Evolutionary conservation across 2,797 vertebrate genomes (phyloP).

Genomic region (Neomorphus geoffroyi): DNA sequence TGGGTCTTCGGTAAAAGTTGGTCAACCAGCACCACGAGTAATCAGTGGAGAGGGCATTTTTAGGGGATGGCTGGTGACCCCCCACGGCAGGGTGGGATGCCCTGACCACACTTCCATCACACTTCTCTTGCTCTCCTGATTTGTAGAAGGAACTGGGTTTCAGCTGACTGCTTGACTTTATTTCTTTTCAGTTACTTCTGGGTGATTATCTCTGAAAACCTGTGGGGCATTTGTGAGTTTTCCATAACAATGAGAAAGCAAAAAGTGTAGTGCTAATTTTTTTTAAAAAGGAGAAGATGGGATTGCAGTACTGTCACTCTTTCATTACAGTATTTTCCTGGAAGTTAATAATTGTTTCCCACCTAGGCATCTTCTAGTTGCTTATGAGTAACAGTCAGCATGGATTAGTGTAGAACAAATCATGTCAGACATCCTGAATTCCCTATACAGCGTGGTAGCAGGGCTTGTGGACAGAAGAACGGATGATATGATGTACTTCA

Average conservation of each 20-base stretch:
- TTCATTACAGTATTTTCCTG: background rate
- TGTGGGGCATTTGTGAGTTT: background rate
- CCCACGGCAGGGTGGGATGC: background rate
- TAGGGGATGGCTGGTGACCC: background rate
- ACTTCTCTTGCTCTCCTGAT: background rate
- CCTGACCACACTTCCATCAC: background rate
- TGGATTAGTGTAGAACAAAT: background rate
- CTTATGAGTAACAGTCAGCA: background rate
- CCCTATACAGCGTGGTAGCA: background rate
- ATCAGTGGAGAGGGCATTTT: background rate
- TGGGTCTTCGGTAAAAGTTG: background rate
- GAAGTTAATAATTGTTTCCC: constrained; percentile 13
- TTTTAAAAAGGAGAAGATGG: background rate
- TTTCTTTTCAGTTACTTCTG: background rate
- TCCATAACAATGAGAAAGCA: background rate
- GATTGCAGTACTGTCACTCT: background rate
- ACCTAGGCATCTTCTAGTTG: background rate
- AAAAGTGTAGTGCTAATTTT: background rate
- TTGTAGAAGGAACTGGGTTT: background rate
- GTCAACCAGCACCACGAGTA: background rate
- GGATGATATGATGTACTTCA: background rate
- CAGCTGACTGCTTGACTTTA: background rate
- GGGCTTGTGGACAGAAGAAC: background rate
- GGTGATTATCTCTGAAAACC: background rate
- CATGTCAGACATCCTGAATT: background rate